Conservation (phyloP, 2,113 vertebrate species). For the Andinoacara biseriatus region DNA sequence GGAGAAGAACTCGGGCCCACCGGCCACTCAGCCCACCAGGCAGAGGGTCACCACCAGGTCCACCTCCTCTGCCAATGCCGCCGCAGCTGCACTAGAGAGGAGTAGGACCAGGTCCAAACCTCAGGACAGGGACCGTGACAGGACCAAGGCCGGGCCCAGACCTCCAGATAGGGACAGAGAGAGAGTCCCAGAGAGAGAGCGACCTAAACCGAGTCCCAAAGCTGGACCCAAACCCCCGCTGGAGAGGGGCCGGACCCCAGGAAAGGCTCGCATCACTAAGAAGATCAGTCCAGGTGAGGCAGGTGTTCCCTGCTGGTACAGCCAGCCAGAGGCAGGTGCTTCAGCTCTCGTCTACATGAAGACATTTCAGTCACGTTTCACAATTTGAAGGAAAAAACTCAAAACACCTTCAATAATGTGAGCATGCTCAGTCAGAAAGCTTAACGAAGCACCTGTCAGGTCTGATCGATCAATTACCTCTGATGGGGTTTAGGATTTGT, state of each 20-base stretch:
- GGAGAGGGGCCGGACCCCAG: slow-evolving; percentile 79
- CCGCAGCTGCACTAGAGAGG: slow-evolving; percentile 9
- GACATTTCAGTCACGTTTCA: too few species aligned
- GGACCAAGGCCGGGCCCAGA: slow-evolving; percentile 14
- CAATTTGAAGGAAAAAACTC: too few species aligned
- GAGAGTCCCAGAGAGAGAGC: slow-evolving; percentile 43
- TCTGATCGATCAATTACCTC: too few species aligned
- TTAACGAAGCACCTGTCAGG: too few species aligned
- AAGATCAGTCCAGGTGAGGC: slow-evolving; percentile 80
- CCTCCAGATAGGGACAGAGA: slow-evolving; percentile 23
- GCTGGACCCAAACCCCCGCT: slow-evolving; percentile 61
- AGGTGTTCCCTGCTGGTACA: not conserved
- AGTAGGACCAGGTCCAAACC: slow-evolving; percentile 51
- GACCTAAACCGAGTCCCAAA: slow-evolving; percentile 25
- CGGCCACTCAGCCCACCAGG: not conserved
- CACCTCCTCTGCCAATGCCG: not conserved
- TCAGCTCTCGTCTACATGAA: too few species aligned
- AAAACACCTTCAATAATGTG: not conserved
- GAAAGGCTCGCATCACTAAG: slow-evolving; percentile 81
- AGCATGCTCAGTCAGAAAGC: not conserved
- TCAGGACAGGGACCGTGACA: slow-evolving; percentile 51
- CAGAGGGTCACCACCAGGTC: slow-evolving; percentile 69
- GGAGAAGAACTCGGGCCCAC: slow-evolving; percentile 55
- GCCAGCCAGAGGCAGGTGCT: too few species aligned
- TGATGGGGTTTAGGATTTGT: too few species aligned